Conservation (phyloP, 2,888 invertebrate genomes). For the Onthophagus sagittarius region DNA sequence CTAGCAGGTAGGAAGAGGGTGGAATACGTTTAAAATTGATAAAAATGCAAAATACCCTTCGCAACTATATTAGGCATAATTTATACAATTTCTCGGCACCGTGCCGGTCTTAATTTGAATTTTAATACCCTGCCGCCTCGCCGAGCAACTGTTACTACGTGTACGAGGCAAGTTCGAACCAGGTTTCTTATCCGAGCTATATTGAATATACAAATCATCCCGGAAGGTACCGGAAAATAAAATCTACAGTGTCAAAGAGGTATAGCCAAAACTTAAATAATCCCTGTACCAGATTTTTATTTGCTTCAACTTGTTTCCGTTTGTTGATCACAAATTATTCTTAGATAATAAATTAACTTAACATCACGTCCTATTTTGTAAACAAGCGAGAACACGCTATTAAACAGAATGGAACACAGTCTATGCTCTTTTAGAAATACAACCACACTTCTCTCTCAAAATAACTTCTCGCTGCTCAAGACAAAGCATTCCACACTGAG, state of each 20-base stretch:
- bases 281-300: not conserved
- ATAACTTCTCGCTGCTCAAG: not conserved
- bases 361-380: not conserved
- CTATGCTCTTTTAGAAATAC: not conserved
- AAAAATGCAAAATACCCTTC: conserved; percentile 23
- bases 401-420: not conserved
- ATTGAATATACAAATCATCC: not conserved
- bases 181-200: not conserved
- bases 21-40: conserved; percentile 20
- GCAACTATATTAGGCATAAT: conserved; percentile 22
- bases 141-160: conserved; percentile 3
- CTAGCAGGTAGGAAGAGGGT: not conserved
- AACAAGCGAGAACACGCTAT: not conserved
- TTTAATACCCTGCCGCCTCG: conserved; percentile 17
- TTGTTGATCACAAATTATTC: not conserved
- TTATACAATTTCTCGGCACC: conserved; percentile 21
- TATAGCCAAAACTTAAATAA: not conserved
- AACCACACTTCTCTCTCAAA: not conserved
- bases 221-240: not conserved
- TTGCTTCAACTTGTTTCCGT: too few relatives aligned
- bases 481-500: not conserved
- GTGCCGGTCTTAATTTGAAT: conserved; percentile 18
- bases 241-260: not conserved
- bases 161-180: not conserved
- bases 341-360: not conserved